Evolutionary conservation across 1,140 invertebrate genomes (phyloP).

Genomic region (Eufriesea mexicana): DNA sequence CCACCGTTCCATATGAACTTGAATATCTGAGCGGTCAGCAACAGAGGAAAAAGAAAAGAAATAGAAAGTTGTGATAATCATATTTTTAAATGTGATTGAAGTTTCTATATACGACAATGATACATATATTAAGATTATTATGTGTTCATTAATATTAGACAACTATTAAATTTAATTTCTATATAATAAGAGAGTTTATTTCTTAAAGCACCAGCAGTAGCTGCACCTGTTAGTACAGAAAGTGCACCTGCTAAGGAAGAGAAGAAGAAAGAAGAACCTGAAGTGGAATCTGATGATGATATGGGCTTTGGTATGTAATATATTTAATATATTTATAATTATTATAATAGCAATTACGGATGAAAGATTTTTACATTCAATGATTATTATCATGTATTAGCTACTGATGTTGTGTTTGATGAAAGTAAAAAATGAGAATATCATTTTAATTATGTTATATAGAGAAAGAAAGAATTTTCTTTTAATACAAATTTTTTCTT

Average conservation of each 20-base stretch:
- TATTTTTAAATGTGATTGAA: constrained; percentile 55
- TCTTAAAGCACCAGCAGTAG: constrained; percentile 83
- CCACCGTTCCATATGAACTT: constrained; percentile 68
- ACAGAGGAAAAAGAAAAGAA: constrained; percentile 72
- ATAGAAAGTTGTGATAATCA: constrained; percentile 62
- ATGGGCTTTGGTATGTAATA: constrained; percentile 93
- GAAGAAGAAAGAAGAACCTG: constrained; percentile 92
- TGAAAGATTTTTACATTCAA: constrained; percentile 49
- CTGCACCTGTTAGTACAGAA: constrained; percentile 86
- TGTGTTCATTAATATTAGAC: background rate
- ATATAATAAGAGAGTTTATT: background rate
- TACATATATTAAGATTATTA: constrained; percentile 4
- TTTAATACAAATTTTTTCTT: constrained; percentile 75
- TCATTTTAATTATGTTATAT: constrained; percentile 26
- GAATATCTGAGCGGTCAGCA: constrained; percentile 72
- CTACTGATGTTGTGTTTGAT: constrained; percentile 82
- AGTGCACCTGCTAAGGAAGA: constrained; percentile 88
- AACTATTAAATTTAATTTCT: background rate
- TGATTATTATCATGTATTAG: constrained; percentile 84
- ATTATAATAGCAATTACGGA: constrained; percentile 11
- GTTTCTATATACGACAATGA: constrained; percentile 65
- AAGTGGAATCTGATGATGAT: constrained; percentile 94
- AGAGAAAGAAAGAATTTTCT: constrained; percentile 18
- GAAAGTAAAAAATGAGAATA: constrained; percentile 78
- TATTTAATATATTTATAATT: constrained; percentile 62